Percentiles rank a stretch among this genome's conserved stretches.
phyloP scores from a whole-genome alignment of 2,888 invertebrate genomes.

The Epistrophe grossulariae region DNA sequence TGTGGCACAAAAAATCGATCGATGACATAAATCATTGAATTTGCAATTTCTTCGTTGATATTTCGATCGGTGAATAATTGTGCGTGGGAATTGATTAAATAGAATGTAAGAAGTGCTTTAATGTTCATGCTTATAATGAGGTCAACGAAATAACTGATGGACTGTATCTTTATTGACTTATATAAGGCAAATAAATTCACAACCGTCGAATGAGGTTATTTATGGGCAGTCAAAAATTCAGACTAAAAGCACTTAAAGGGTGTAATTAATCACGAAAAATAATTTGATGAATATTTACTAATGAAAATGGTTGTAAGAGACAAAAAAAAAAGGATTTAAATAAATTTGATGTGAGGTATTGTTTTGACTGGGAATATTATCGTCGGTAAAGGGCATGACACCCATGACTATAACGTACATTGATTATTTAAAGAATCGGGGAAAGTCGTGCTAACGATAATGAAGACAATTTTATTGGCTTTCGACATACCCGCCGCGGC shows the following conservation, averaged over 20 bases:
- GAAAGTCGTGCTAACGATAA: not conserved
- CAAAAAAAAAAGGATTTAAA: not conserved
- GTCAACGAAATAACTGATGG: not conserved
- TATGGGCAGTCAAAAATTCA: not conserved
- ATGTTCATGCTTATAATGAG: slow-evolving; percentile 6
- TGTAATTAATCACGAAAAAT: slow-evolving; percentile 15
- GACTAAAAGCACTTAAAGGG: slow-evolving; percentile 10
- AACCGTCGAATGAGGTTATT: not conserved
- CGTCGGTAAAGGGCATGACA: not conserved
- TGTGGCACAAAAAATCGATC: not conserved
- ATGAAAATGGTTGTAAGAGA: not conserved
- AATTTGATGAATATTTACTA: not conserved
- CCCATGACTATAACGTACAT: not conserved
- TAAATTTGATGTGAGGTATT: not conserved
- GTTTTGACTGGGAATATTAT: not conserved
- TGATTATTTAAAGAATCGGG: not conserved
- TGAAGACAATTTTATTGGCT: not conserved
- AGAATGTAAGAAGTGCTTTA: not conserved
- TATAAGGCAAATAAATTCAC: not conserved
- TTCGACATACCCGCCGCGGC: no score
- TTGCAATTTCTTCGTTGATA: slow-evolving; percentile 23
- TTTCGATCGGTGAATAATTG: slow-evolving; percentile 5
- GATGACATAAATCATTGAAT: slow-evolving; percentile 3
- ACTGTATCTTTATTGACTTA: not conserved
- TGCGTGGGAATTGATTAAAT: slow-evolving; percentile 1